Evolutionary conservation across 2,888 invertebrate genomes (phyloP).

Genomic region (Himalopsyche anomala): DNA sequence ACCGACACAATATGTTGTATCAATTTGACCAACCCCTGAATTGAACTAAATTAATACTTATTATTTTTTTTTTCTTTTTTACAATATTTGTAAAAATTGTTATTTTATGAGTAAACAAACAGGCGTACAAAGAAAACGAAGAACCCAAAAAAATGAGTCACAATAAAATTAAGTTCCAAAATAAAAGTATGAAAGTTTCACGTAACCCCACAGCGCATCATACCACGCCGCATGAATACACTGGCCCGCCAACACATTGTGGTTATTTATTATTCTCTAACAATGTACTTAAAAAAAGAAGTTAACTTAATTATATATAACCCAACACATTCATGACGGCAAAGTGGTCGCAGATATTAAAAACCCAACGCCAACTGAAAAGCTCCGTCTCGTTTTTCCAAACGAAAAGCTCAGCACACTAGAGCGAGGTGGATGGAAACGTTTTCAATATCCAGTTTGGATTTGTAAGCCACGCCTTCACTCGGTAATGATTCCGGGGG

Average conservation of each 20-base stretch:
- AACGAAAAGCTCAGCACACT: not conserved
- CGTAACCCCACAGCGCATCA: conserved; percentile 14
- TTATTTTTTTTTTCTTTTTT: no score
- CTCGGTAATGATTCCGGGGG: conserved; percentile 59
- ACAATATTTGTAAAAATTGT: no score
- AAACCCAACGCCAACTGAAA: not conserved
- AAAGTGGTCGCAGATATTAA: conserved; percentile 18
- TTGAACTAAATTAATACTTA: no score
- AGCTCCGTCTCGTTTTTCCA: not conserved
- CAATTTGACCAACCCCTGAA: no score
- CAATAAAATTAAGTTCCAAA: conserved; percentile 42
- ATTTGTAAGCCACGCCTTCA: conserved; percentile 57
- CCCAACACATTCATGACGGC: conserved; percentile 47
- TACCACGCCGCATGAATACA: conserved; percentile 52
- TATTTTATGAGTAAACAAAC: conserved; percentile 6
- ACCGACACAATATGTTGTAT: no score
- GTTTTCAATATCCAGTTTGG: conserved; percentile 24
- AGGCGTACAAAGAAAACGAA: not conserved
- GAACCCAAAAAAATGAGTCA: conserved; percentile 33
- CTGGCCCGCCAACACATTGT: conserved; percentile 59
- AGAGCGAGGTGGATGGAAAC: conserved; percentile 48
- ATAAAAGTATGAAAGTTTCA: conserved; percentile 39
- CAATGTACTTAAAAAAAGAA: conserved; percentile 64
- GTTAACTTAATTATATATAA: conserved; percentile 65
- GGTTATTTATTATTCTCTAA: conserved; percentile 65